Percentiles rank a stretch among this genome's conserved stretches.
Evolutionary conservation across 2,113 vertebrate genomes (phyloP).

Genomic region (Monarcha castaneiventris): DNA sequence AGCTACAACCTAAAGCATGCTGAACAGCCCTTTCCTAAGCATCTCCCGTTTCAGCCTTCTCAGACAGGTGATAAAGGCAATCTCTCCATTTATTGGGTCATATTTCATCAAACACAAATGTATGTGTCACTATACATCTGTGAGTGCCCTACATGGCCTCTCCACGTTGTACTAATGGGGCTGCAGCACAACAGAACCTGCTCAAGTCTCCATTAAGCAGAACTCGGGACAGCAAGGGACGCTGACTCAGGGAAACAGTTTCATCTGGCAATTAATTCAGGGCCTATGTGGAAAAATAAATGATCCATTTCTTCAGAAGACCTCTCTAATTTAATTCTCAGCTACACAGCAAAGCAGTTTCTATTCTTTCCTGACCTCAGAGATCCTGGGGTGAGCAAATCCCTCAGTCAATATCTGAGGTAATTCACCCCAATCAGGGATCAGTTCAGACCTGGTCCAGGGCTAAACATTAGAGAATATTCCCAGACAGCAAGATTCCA

Average conservation of each 20-base stretch:
- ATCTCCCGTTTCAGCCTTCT: neutral
- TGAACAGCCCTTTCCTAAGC: neutral
- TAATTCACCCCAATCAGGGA: neutral
- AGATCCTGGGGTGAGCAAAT: neutral
- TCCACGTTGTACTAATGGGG: neutral
- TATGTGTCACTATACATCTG: neutral
- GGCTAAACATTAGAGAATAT: neutral
- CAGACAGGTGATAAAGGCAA: constrained; percentile 9
- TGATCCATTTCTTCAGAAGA: neutral
- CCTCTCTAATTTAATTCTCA: neutral
- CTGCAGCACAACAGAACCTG: neutral
- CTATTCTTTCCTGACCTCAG: neutral
- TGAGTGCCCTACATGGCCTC: neutral
- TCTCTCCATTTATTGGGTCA: neutral
- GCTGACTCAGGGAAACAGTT: neutral
- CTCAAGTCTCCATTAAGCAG: neutral
- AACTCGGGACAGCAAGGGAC: neutral
- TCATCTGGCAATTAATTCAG: neutral
- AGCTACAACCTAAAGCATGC: neutral
- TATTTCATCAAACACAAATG: constrained; percentile 28
- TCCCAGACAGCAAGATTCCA: neutral
- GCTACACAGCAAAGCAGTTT: neutral
- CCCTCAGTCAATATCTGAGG: neutral
- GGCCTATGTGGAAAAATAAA: neutral
- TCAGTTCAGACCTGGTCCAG: neutral